phyloP scores from a whole-genome alignment of 2,797 vertebrate genomes.

The Pyrocephalus nanus region DNA sequence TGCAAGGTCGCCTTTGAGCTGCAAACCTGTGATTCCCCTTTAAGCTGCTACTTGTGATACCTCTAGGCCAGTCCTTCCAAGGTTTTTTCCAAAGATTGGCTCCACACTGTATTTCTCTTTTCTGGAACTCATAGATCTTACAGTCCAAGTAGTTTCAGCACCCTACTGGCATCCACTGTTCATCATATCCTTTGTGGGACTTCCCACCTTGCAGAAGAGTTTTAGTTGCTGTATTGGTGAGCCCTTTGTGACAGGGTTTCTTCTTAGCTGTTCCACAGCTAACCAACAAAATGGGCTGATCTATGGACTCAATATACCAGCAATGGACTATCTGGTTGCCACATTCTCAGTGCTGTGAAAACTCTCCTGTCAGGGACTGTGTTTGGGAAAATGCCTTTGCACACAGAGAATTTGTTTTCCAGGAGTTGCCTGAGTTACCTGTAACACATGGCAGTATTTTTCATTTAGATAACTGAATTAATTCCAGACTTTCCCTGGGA shows the following conservation, averaged over 20 bases:
- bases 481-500: neutral
- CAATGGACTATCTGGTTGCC: neutral
- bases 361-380: neutral
- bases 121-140: neutral
- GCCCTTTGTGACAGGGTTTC: neutral
- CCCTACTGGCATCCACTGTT: neutral
- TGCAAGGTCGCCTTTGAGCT: neutral
- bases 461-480: neutral
- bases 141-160: neutral
- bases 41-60: neutral
- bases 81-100: neutral
- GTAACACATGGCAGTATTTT: neutral
- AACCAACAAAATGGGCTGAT: neutral
- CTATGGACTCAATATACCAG: neutral
- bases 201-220: neutral
- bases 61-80: neutral
- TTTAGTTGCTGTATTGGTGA: neutral
- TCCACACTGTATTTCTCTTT: neutral
- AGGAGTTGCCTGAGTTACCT: neutral
- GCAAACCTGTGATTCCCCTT: neutral
- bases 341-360: neutral
- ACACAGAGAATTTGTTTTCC: neutral
- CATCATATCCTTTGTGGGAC: fast-evolving
- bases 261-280: neutral
- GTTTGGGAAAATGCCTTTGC: neutral